Base-by-base conservation (phyloP, 2,113 vertebrate genomes). In the Oncorhynchus kisutch region DNA sequence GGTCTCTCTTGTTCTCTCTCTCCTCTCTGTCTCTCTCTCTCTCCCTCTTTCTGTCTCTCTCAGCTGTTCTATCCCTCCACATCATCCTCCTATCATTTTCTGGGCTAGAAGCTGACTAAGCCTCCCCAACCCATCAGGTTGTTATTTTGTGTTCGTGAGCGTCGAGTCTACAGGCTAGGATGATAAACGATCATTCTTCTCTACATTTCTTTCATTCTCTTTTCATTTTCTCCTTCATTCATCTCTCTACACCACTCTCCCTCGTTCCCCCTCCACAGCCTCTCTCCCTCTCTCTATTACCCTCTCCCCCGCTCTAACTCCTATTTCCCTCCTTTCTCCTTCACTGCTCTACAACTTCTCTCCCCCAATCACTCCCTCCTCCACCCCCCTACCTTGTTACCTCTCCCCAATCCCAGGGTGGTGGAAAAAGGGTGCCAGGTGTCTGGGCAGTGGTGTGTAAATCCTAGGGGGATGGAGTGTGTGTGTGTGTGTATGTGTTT, bases 171-270 rank as follows among this genome's bases (percentile, higher is more conserved):
- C 78, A 74, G 65, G 76, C 85, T 84, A 81, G 86, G 88, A 89
- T 87, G 86, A 91, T 88, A 90, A 90, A 91, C 80, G 83, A 86
- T 83, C 84, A 88, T 86, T 84, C 86, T 81, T 85, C 88, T 87
- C 81, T 84, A 84, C 86, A 80, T 81, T 84, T 86, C 78, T 88
- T 88, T 87, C 81, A 84, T 85, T 90, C 84, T 84, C 82, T 90
- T 87, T 82, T 86, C 84, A 84, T 87, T 88, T 80, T 74, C 68
- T 80, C 74, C 78, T 80, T 85, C 84, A 34, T 68, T 68, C 62
- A 20, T 73, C 60, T 64, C 12, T 66, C 60, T 27, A 31, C 65
- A n/a, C 65, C 11, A 3, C 3, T 45, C 39, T 12, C 39, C 39
- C 20, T 25, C 2, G 18, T 82, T 85, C 82, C 81, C 72, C 82